phyloP scores from a whole-genome alignment of 2,797 vertebrate species.

The Melopsittacus undulatus region DNA sequence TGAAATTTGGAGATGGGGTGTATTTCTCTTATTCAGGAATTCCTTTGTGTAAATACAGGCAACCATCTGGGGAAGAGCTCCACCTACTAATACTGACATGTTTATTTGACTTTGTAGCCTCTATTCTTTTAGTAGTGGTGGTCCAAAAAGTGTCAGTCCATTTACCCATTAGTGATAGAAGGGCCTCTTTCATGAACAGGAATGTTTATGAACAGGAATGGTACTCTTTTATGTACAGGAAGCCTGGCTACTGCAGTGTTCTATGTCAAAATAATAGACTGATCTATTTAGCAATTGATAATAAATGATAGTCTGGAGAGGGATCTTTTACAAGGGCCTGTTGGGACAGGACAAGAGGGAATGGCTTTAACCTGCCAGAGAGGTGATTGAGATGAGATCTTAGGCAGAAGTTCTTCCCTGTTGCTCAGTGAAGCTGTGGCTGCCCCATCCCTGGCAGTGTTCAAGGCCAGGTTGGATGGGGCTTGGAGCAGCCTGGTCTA shows the following conservation, averaged over 20 bases:
- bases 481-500: too few relatives aligned
- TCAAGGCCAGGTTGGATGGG: not conserved
- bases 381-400: not conserved
- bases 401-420: not conserved
- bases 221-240: not conserved
- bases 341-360: not conserved
- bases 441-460: not conserved
- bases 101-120: not conserved
- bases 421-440: not conserved
- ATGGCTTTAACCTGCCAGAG: not conserved
- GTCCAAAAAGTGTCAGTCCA: not conserved
- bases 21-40: not conserved
- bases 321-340: not conserved
- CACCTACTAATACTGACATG: not conserved
- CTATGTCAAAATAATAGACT: not conserved
- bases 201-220: not conserved
- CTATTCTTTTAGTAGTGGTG: rapidly evolving
- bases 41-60: not conserved
- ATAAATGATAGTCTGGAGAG: not conserved
- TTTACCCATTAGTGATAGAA: not conserved
- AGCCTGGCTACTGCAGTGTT: not conserved
- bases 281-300: not conserved
- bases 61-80: not conserved
- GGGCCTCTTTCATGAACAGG: not conserved
- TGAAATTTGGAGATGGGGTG: not conserved